Percentiles rank a stretch among this genome's conserved stretches.
Conservation (phyloP, 1,140 invertebrate species). For the Drosophila lini region DNA sequence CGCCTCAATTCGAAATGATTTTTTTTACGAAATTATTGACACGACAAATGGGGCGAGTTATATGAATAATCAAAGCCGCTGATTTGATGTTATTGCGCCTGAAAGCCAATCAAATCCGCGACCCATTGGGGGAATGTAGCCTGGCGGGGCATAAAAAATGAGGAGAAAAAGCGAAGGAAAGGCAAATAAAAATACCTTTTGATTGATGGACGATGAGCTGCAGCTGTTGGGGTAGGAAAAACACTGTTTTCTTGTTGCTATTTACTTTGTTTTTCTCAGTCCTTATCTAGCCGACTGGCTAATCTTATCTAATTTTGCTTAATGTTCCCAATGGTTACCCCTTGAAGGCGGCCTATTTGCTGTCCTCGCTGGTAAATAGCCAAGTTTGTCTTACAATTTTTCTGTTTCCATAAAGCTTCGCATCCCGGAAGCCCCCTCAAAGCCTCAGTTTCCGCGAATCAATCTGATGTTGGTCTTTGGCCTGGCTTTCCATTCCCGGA, state of each 20-base stretch:
- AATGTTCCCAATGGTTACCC: slow-evolving; percentile 3
- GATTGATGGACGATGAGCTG: slow-evolving; percentile 51
- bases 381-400: neutral
- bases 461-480: slow-evolving; percentile 10
- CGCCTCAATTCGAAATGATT: slow-evolving; percentile 50
- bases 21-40: slow-evolving; percentile 51
- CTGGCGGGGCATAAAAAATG: neutral
- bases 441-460: slow-evolving; percentile 32
- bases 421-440: slow-evolving; percentile 21
- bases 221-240: slow-evolving; percentile 38
- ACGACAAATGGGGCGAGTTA: slow-evolving; percentile 56
- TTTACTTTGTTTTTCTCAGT: slow-evolving; percentile 20
- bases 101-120: slow-evolving; percentile 57
- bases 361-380: neutral
- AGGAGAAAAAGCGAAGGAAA: neutral
- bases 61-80: slow-evolving; percentile 35
- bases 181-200: slow-evolving; percentile 37
- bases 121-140: slow-evolving; percentile 12
- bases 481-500: slow-evolving; percentile 20
- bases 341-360: neutral
- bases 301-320: slow-evolving; percentile 24
- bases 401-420: neutral
- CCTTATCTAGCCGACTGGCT: slow-evolving; percentile 4
- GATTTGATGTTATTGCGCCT: slow-evolving; percentile 61
- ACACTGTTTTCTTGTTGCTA: neutral